A percentile compares a stretch with the other conserved stretches of the same genome.
Evolutionary conservation across 2,113 vertebrate genomes (phyloP).

Genomic region (Albula goreensis): DNA sequence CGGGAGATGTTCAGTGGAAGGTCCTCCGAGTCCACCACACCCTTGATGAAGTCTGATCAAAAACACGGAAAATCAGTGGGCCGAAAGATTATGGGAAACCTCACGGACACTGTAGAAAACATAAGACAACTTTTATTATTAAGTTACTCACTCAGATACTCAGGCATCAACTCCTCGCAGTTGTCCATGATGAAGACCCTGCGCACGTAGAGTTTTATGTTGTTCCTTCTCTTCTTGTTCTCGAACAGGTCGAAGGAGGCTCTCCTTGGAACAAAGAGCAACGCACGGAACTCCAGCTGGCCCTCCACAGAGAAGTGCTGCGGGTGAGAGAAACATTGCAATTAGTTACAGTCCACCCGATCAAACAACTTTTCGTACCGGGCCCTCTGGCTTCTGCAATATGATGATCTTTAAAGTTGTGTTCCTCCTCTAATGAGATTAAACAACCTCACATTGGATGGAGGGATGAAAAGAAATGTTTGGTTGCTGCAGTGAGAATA

Average conservation of each 20-base stretch:
- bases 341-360: neutral
- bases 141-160: conserved; percentile 73
- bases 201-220: conserved; percentile 77
- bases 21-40: conserved; percentile 47
- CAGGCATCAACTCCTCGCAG: conserved; percentile 75
- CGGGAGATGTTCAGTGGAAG: conserved; percentile 73
- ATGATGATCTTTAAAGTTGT: neutral
- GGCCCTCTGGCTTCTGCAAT: neutral
- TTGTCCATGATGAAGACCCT: conserved; percentile 80
- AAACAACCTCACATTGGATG: neutral
- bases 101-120: neutral
- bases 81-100: neutral
- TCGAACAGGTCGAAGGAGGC: conserved; percentile 79
- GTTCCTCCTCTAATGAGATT: neutral
- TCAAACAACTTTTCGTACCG: neutral
- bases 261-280: conserved; percentile 71
- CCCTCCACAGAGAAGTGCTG: conserved; percentile 79
- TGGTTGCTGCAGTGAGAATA: neutral
- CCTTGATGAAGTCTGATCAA: conserved; percentile 34
- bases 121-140: neutral
- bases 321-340: neutral
- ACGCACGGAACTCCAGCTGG: conserved; percentile 75
- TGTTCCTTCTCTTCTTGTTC: conserved; percentile 80
- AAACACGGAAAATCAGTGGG: neutral
- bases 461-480: neutral